phyloP scores from a whole-genome alignment of 2,113 vertebrate genomes.

The Nymphicus hollandicus region DNA sequence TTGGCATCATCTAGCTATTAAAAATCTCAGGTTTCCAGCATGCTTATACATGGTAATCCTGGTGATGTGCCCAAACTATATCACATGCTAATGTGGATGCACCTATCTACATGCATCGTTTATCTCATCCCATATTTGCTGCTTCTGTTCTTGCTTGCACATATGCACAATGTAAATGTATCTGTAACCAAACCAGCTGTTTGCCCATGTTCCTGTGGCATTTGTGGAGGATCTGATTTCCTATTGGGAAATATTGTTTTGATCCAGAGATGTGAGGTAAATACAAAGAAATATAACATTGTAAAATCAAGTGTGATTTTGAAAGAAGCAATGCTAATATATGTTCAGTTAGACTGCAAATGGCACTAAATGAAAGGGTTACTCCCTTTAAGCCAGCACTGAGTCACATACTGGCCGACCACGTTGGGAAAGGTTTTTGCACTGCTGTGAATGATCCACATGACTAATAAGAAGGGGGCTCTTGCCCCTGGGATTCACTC shows the following conservation, averaged over 20 bases:
- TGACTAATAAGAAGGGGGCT: neutral
- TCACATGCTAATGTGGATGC: neutral
- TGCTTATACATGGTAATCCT: neutral
- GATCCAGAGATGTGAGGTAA: slow-evolving; percentile 2
- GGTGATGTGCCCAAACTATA: neutral
- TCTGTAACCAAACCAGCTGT: neutral
- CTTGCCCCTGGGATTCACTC: neutral
- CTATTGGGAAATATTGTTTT: neutral
- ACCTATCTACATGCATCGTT: neutral
- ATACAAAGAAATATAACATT: neutral
- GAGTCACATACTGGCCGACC: neutral
- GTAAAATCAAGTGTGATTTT: neutral
- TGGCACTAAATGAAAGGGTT: neutral
- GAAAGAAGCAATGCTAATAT: neutral
- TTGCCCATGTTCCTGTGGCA: neutral
- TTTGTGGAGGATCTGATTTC: neutral
- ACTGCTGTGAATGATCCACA: neutral
- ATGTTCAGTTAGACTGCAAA: neutral
- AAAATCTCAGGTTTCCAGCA: neutral
- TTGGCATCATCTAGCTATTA: neutral
- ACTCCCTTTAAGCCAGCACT: neutral
- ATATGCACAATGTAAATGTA: accelerated
- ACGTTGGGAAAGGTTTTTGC: neutral
- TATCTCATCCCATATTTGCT: neutral
- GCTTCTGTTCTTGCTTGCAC: neutral